phyloP scores from a whole-genome alignment of 2,888 invertebrate species.

The Acanthosepion esculentum region DNA sequence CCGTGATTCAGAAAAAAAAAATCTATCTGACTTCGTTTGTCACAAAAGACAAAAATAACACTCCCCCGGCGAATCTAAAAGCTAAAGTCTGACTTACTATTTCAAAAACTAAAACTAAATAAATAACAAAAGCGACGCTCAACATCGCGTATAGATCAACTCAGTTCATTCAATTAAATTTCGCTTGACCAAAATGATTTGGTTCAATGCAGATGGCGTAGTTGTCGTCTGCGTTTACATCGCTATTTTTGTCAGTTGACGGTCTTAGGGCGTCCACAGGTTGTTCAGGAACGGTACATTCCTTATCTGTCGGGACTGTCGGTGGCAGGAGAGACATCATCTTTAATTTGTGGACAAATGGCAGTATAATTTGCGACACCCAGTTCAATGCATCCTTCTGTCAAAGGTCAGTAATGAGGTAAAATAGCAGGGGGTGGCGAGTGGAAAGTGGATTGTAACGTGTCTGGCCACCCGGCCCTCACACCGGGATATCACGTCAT shows the following conservation, averaged over 20 bases:
- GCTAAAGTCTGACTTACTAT: neutral
- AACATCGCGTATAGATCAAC: neutral
- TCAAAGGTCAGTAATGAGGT: neutral
- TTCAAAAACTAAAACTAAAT: neutral
- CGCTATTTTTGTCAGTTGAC: neutral
- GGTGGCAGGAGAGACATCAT: neutral
- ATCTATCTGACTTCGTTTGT: neutral
- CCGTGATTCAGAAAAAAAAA: neutral
- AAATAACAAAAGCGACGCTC: neutral
- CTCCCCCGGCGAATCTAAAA: neutral
- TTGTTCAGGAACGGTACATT: neutral
- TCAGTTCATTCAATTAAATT: neutral
- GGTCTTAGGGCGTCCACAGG: neutral
- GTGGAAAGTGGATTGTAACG: neutral
- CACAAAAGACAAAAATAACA: neutral
- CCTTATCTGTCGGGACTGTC: neutral
- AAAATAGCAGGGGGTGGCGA: neutral
- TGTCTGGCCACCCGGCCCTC: neutral
- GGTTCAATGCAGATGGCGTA: neutral
- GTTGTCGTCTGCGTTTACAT: neutral
- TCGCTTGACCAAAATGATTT: neutral
- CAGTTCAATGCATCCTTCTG: neutral
- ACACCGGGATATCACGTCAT: neutral
- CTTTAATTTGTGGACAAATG: neutral
- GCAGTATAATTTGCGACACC: neutral